A percentile compares a stretch with the other conserved stretches of the same genome.
phyloP scores from a whole-genome alignment of 2,797 vertebrate species.

The Smutsia temminckii region DNA sequence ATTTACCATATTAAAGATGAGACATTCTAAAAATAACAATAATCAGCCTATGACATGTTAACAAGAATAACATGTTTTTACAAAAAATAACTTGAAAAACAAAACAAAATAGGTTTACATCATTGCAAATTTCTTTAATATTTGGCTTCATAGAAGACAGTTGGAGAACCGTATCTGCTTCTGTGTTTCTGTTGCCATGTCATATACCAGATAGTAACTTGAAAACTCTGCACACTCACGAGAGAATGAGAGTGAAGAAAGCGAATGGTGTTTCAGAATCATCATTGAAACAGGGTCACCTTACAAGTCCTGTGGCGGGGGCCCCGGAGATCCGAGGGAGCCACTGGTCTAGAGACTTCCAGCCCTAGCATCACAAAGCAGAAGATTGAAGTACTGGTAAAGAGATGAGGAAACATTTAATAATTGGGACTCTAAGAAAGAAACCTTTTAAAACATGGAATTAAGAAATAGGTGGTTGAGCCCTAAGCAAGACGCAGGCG shows the following conservation, averaged over 20 bases:
- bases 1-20: not conserved
- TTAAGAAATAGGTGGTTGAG: not conserved
- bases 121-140: not conserved
- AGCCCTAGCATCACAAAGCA: rapidly evolving
- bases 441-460: not conserved
- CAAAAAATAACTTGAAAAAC: not conserved
- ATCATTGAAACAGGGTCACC: not conserved
- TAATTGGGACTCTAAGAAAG: not conserved
- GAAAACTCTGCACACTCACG: not conserved
- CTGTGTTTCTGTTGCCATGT: not conserved
- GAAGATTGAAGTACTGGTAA: not conserved
- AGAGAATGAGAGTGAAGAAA: not conserved
- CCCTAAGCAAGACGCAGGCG: not conserved
- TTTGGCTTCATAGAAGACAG: not conserved
- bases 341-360: not conserved
- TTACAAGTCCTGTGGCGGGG: not conserved
- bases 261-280: not conserved
- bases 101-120: not conserved
- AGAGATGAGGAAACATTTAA: not conserved
- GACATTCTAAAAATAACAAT: not conserved
- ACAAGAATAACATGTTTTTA: not conserved
- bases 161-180: not conserved
- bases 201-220: not conserved
- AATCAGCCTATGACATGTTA: not conserved
- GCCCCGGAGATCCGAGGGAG: not conserved